phyloP scores from a whole-genome alignment of 2,888 invertebrate species.

The Syrista parreyssii region DNA sequence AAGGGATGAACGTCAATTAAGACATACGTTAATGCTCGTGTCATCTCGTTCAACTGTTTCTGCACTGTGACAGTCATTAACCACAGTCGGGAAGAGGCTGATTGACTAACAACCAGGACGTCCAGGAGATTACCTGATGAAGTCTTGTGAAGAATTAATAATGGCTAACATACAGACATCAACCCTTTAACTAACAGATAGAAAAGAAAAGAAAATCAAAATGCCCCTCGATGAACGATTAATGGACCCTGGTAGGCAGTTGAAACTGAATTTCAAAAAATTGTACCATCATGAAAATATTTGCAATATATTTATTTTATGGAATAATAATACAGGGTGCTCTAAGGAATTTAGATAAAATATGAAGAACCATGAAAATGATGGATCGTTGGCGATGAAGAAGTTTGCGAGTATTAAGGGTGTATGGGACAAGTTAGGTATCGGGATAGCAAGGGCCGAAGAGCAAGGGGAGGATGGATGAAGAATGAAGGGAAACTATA shows the following conservation, averaged over 20 bases:
- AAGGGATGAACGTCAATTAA: constrained; percentile 40
- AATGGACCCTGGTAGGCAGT: no score
- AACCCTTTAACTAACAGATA: no score
- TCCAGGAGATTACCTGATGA: constrained; percentile 16
- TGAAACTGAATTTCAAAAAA: no score
- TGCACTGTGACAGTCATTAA: neutral
- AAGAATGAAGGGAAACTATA: neutral
- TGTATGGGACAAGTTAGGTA: constrained; percentile 21
- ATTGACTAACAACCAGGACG: constrained; percentile 12
- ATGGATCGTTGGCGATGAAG: neutral
- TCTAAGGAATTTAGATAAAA: no score
- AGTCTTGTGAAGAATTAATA: no score
- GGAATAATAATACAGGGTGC: no score
- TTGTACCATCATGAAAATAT: no score
- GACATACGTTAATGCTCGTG: constrained; percentile 46
- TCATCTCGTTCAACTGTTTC: constrained; percentile 27
- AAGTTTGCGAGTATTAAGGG: neutral
- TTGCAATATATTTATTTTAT: no score
- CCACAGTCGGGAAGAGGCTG: no score
- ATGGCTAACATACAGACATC: no score
- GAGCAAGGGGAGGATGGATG: neutral
- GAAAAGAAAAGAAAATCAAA: no score
- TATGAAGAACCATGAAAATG: constrained; percentile 26
- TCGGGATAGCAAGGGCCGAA: constrained; percentile 7
- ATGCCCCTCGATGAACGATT: no score